Percentiles rank a stretch among this genome's conserved stretches.
phyloP scores from a whole-genome alignment of 2,797 vertebrate species.

The Phyllotis vaccarum region DNA sequence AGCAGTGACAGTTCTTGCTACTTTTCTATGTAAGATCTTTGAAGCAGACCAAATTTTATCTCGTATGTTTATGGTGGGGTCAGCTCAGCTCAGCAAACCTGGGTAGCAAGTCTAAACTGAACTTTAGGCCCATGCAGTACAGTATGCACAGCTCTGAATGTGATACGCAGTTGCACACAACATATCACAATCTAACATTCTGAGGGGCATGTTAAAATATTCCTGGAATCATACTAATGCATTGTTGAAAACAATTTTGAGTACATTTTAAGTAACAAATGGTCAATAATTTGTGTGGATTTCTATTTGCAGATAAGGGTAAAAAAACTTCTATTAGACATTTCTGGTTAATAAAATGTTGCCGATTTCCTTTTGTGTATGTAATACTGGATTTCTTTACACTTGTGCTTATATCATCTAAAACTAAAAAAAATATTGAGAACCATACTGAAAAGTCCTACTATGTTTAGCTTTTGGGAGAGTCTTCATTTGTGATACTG shows the following conservation, averaged over 20 bases:
- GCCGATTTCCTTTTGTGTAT: neutral
- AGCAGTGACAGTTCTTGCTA: neutral
- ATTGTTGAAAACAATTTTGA: slow-evolving; percentile 50
- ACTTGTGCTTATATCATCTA: neutral
- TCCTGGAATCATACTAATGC: neutral
- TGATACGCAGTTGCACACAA: neutral
- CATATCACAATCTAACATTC: neutral
- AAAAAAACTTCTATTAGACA: neutral
- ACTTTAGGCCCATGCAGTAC: neutral
- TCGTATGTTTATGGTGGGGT: neutral
- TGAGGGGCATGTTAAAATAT: neutral
- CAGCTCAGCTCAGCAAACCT: neutral
- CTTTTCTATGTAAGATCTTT: neutral
- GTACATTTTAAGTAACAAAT: neutral
- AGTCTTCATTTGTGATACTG: slow-evolving; percentile 27
- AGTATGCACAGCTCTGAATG: neutral
- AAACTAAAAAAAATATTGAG: neutral
- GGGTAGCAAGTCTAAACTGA: neutral
- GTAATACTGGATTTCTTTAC: neutral
- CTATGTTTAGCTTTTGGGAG: neutral
- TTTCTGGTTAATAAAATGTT: neutral
- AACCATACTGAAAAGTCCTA: neutral
- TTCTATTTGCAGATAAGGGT: neutral
- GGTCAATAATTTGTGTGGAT: neutral
- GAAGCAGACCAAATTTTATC: neutral